phyloP scores from a whole-genome alignment of 2,888 invertebrate genomes.

The Pheosia tremula region DNA sequence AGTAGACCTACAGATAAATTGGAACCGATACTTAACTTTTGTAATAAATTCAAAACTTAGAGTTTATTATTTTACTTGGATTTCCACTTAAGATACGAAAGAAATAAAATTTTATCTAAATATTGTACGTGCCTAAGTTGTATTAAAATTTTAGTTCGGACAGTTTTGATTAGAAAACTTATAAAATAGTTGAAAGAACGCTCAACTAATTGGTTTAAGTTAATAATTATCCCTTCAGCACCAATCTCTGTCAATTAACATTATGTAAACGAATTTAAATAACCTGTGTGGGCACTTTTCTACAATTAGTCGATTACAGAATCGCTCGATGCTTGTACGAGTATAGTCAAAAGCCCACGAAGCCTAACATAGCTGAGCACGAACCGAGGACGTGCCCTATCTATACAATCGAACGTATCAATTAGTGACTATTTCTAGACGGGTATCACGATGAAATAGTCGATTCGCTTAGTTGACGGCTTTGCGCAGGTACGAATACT shows the following conservation, averaged over 20 bases:
- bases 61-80: background rate
- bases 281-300: constrained; percentile 28
- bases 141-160: no score
- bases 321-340: constrained; percentile 20
- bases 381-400: constrained; percentile 57
- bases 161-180: no score
- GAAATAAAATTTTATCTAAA: no score
- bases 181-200: background rate
- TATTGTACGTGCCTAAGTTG: no score
- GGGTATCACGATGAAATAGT: constrained; percentile 33
- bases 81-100: no score
- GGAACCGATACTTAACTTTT: constrained; percentile 26
- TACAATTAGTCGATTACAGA: constrained; percentile 35
- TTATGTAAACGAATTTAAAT: constrained; percentile 25
- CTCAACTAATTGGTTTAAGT: background rate
- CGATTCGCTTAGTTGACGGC: constrained; percentile 18
- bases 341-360: constrained; percentile 30
- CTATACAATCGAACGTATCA: constrained; percentile 42
- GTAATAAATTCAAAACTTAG: constrained; percentile 28
- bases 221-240: background rate
- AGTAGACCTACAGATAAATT: constrained; percentile 19
- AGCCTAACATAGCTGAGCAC: constrained; percentile 39
- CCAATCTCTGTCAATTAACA: background rate
- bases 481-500: background rate
- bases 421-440: constrained; percentile 36